Conservation (phyloP, 1,140 invertebrate species). For the Halictus rubicundus region DNA sequence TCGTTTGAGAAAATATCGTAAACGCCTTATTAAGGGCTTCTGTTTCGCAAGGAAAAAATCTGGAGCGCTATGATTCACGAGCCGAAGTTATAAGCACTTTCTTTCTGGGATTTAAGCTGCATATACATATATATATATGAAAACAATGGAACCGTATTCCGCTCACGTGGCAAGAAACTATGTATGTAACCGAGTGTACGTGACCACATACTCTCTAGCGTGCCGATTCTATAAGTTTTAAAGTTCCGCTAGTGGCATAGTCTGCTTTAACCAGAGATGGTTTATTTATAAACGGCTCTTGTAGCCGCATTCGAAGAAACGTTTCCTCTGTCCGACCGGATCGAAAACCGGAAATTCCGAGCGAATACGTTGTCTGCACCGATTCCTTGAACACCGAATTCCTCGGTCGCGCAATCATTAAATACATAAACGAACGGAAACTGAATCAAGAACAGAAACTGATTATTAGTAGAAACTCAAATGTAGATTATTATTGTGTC, state of each 20-base stretch:
- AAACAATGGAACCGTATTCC: background rate
- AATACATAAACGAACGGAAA: no score
- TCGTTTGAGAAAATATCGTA: no score
- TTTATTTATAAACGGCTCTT: slow-evolving; percentile 15
- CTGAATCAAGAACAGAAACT: no score
- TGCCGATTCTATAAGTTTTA: background rate
- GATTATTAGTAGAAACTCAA: no score
- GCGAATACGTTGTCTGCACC: background rate
- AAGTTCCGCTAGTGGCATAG: background rate
- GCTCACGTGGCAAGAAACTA: no score
- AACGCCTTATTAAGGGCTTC: no score
- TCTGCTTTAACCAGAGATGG: slow-evolving; percentile 9
- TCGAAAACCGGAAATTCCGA: background rate
- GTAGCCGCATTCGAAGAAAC: slow-evolving; percentile 6
- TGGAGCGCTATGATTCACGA: no score
- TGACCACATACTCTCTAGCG: background rate
- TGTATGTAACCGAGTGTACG: background rate
- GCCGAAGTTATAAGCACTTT: background rate
- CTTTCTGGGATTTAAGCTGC: background rate
- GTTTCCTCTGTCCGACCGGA: background rate
- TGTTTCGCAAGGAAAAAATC: no score
- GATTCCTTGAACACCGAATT: background rate
- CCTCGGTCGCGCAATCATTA: background rate
- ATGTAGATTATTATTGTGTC: no score
- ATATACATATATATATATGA: no score